Evolutionary conservation across 2,888 invertebrate species (phyloP), one percentile per base, ranked within the genome.

Genomic region (Drosophila atripex): DNA sequence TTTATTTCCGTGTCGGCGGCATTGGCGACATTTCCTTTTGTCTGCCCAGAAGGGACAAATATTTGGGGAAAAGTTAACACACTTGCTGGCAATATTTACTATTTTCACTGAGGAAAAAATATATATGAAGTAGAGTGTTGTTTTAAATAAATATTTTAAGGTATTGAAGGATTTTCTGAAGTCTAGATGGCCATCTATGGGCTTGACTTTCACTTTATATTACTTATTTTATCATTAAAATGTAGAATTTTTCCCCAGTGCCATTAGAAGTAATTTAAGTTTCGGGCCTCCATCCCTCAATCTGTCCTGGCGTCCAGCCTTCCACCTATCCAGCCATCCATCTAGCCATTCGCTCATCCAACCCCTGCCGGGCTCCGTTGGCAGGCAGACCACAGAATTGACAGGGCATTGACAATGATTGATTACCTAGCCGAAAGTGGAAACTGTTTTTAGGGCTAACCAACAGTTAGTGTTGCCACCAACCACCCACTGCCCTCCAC

Each of bases 381-480:
- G 58, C 35, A 47, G 9, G 43, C 49, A 71, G 65, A 75, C 80
- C 85, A 71, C 87, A 85, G 75, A 82, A 89, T 86, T 88, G 87
- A 89, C 88, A 88, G 79, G 78, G 79, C 84, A 87, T 86, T 89
- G 89, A 89, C 90, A 89, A 88, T 89, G 89, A 89, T 89, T 89
- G 90, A 89, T 89, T 89, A 88, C 86, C 71, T 32, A 39, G 52
- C 72, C 59, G 55, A 73, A 50, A 66, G 73, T 72, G 82, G 73
- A 75, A 77, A 87, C 85, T 75, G 75, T 73, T 74, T 58, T 59
- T 66, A 47, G 75, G 70, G 65, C 69, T 73, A 74, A 71, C 80
- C 73, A 72, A 55, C 69, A 78, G 45, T 72, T 45, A 50, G 47
- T 71, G 35, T 38, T 38, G 25, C 72, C 50, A 39, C 56, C 68